These are phyloP conservation scores for Tragelaphus eurycerus DNA, from an alignment of 2,797 vertebrate species.

Conservation along the genomic window DNA sequence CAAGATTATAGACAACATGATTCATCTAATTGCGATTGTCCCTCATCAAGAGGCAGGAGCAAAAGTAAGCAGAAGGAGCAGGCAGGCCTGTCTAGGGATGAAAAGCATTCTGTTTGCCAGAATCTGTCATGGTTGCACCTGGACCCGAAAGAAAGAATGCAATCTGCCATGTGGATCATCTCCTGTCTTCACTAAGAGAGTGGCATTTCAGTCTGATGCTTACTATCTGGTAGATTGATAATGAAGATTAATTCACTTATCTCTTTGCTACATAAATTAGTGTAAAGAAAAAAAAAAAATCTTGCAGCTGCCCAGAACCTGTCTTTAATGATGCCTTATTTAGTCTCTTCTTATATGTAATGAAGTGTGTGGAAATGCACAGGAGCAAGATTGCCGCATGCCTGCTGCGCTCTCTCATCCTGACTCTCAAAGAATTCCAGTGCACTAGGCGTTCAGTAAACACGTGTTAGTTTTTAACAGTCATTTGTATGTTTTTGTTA, in stretches of 20 bases:
- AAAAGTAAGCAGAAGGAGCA: not conserved
- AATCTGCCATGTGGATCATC: not conserved
- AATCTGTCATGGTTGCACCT: constrained; percentile 2
- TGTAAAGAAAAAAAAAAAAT: not conserved
- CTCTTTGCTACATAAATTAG: constrained; percentile 9
- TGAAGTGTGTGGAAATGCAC: not conserved
- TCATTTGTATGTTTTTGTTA: too few species aligned
- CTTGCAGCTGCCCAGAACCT: not conserved
- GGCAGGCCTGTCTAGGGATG: not conserved
- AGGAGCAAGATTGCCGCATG: too few species aligned
- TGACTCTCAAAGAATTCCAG: not conserved
- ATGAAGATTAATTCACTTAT: constrained; percentile 46
- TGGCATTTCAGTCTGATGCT: not conserved
- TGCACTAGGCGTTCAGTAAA: not conserved
- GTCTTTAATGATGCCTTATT: not conserved
- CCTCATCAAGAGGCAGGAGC: not conserved
- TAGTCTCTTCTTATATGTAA: too few species aligned
- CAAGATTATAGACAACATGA: constrained; percentile 44
- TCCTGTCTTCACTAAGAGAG: not conserved
- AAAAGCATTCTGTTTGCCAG: not conserved
- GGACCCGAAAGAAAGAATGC: not conserved
- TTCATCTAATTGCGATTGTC: constrained; percentile 42
- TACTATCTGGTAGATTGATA: constrained; percentile 30
- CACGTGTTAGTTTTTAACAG: too few species aligned
- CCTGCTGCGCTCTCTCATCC: too few species aligned